Percentiles rank a stretch among this genome's conserved stretches.
phyloP scores from a whole-genome alignment of 30 jellyfish, hydroid and myxozoan genomes.

The Chrysaora quinquecirrha region DNA sequence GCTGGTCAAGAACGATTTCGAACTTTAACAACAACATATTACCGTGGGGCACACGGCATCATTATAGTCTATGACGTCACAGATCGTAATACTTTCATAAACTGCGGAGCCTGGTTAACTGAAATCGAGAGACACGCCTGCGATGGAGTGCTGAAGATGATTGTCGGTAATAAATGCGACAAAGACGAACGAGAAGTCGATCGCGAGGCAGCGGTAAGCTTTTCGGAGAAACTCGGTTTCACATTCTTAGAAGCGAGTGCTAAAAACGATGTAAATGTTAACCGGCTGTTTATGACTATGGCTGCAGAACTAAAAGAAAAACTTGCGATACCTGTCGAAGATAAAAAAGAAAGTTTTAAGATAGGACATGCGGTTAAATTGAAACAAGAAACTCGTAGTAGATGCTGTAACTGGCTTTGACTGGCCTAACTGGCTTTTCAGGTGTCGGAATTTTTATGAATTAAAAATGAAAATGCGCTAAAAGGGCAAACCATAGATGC shows the following conservation, averaged over 20 bases:
- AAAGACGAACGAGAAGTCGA: conserved; percentile 77
- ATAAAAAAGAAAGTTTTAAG: conserved; percentile 31
- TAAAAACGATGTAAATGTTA: conserved; percentile 63
- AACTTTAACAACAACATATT: conserved; percentile 84
- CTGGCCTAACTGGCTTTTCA: too few species aligned
- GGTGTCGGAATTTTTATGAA: too few species aligned
- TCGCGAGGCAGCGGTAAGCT: conserved; percentile 61
- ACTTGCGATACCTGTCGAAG: conserved; percentile 68
- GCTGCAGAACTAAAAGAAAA: conserved; percentile 80
- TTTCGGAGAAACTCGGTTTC: conserved; percentile 72
- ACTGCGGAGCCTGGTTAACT: conserved; percentile 80
- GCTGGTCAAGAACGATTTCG: conserved; percentile 92
- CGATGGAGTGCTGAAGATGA: conserved; percentile 69
- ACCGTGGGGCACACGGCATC: conserved; percentile 94
- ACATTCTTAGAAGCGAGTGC: conserved; percentile 81
- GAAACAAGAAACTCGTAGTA: conserved; percentile 6
- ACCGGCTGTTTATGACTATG: conserved; percentile 68
- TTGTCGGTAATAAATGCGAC: conserved; percentile 86
- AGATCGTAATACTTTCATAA: conserved; percentile 66
- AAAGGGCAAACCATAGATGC: too few species aligned
- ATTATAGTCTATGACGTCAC: conserved; percentile 84
- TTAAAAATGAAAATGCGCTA: too few species aligned
- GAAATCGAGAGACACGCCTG: conserved; percentile 84
- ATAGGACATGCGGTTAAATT: conserved; percentile 38
- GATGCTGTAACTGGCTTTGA: conserved; percentile 59